These are phyloP conservation scores for Laspeyria flexula DNA, from an alignment of 2,888 invertebrate species.

Conservation along the genomic window DNA sequence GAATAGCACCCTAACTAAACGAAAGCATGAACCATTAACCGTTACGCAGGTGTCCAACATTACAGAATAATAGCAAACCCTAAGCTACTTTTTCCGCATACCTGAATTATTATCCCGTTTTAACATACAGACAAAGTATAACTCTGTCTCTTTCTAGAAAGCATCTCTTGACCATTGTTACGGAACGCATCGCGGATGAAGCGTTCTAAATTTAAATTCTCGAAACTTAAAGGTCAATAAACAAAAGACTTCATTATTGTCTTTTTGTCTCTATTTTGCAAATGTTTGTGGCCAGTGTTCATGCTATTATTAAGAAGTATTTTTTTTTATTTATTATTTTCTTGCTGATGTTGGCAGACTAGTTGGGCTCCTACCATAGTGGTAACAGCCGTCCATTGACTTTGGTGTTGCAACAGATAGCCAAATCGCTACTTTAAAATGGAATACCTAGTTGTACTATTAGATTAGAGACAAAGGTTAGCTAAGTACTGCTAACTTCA, in stretches of 20 bases:
- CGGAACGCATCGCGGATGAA: constrained; percentile 12
- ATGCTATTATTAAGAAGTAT: no score
- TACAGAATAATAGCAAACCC: constrained; percentile 30
- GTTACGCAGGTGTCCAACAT: constrained; percentile 39
- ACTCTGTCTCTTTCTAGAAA: constrained; percentile 27
- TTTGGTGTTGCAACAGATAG: no score
- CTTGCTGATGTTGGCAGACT: no score
- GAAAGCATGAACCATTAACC: constrained; percentile 22
- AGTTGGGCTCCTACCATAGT: no score
- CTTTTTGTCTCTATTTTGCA: neutral
- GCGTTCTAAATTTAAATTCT: constrained; percentile 43
- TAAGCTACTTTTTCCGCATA: constrained; percentile 34
- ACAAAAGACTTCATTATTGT: constrained; percentile 18
- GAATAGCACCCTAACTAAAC: neutral
- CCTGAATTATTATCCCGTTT: constrained; percentile 25
- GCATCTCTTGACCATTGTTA: constrained; percentile 30
- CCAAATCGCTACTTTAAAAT: no score
- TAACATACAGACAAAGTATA: constrained; percentile 6
- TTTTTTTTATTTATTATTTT: no score
- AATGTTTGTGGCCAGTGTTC: no score
- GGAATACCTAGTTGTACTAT: no score
- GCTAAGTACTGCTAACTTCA: no score
- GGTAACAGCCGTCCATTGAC: no score
- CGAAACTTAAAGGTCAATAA: constrained; percentile 27
- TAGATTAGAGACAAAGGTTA: no score